Percentiles rank a stretch among this genome's conserved stretches.
These are phyloP conservation scores for Sebastiscus albofasciatus DNA, from an alignment of 2,797 vertebrate genomes.

Conservation along the genomic window DNA sequence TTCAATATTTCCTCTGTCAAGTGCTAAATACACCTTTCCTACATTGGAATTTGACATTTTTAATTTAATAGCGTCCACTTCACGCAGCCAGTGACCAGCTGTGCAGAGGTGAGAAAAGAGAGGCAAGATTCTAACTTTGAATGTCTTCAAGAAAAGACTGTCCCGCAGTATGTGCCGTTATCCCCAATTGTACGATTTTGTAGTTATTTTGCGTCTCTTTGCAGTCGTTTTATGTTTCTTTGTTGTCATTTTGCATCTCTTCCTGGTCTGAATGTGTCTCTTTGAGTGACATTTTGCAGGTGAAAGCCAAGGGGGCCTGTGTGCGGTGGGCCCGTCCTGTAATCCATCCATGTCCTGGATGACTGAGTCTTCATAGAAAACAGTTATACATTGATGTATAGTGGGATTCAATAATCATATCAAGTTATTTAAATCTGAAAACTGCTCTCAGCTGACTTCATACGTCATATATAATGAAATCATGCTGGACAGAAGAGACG, in stretches of 20 bases:
- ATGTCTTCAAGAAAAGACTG: too few species aligned
- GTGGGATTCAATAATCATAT: conserved; percentile 6
- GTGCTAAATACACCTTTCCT: neutral
- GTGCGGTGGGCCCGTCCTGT: neutral
- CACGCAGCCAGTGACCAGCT: neutral
- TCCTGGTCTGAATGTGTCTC: neutral
- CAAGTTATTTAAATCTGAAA: conserved; percentile 27
- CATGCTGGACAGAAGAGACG: conserved; percentile 46
- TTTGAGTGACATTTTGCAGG: neutral
- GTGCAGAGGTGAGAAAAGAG: neutral
- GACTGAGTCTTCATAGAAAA: neutral
- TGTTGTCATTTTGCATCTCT: neutral
- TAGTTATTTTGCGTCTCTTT: neutral
- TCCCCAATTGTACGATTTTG: neutral
- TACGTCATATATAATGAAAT: conserved; percentile 57
- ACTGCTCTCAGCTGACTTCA: conserved; percentile 42
- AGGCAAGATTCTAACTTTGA: neutral
- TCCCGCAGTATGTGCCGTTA: too few species aligned
- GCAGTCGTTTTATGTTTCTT: neutral
- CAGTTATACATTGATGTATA: neutral
- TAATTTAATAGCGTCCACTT: neutral
- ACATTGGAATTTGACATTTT: neutral
- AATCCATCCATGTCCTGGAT: neutral
- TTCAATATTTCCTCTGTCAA: neutral
- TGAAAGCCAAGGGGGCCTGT: neutral